Conservation (phyloP, 2,797 vertebrate genomes). For the Benthosema pterotum region DNA sequence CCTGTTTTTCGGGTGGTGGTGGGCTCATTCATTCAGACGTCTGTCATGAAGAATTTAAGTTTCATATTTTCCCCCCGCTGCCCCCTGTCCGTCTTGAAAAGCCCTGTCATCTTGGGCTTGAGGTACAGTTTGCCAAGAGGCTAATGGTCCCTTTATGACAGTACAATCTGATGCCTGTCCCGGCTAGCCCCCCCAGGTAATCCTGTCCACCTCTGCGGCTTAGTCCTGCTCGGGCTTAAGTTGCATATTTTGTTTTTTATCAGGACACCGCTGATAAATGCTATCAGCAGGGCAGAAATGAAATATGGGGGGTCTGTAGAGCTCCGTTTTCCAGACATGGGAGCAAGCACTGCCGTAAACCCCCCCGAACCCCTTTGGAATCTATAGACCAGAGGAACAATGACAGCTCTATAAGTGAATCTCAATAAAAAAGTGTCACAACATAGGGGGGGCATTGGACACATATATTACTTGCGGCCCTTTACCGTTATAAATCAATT, state of each 20-base stretch:
- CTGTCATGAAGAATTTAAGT: conserved; percentile 99
- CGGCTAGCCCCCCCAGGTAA: conserved; percentile 87
- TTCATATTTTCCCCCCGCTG: conserved; percentile 92
- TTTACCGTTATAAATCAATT: not conserved
- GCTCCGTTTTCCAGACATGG: conserved; percentile 83
- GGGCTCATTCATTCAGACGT: conserved; percentile 83
- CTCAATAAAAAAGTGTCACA: conserved; percentile 16
- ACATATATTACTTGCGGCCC: not conserved
- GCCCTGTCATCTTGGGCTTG: conserved; percentile 97
- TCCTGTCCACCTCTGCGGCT: conserved; percentile 90
- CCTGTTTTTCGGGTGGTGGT: conserved; percentile 29
- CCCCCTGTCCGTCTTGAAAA: conserved; percentile 92
- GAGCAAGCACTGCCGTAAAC: conserved; percentile 41
- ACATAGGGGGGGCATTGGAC: no score
- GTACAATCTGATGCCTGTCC: conserved; percentile 95
- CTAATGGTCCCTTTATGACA: conserved; percentile 88
- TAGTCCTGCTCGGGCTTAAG: conserved; percentile 95
- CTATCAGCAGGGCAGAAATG: conserved; percentile 97
- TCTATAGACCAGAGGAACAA: conserved; percentile 64
- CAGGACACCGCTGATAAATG: conserved; percentile 98
- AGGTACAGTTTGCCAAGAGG: conserved; percentile 92
- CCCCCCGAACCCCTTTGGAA: conserved; percentile 46
- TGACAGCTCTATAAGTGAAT: conserved; percentile 66
- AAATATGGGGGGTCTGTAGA: conserved; percentile 92
- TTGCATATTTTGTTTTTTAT: conserved; percentile 98